These are phyloP conservation scores for Rhynchotus rufescens DNA, from an alignment of 2,797 vertebrate species.

Conservation along the genomic window DNA sequence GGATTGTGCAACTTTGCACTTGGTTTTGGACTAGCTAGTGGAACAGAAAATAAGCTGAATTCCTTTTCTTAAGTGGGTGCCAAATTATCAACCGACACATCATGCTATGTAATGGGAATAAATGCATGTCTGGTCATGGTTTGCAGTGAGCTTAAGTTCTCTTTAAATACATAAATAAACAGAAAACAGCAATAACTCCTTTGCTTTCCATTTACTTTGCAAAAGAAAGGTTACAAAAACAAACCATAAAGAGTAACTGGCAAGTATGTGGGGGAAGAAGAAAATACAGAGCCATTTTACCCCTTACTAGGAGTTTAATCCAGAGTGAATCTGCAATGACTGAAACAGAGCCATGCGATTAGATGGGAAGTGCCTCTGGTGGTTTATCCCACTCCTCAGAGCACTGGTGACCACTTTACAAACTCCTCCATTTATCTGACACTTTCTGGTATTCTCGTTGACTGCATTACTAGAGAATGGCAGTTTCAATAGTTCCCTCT, in stretches of 20 bases:
- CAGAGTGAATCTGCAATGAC: neutral
- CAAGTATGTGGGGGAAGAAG: neutral
- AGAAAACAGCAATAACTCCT: neutral
- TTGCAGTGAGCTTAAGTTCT: neutral
- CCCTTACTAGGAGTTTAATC: slow-evolving; percentile 9
- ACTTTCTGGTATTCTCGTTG: neutral
- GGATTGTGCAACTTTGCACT: slow-evolving; percentile 63
- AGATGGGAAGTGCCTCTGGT: neutral
- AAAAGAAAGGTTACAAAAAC: neutral
- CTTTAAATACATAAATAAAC: neutral
- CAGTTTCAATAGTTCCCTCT: neutral
- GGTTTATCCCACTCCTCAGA: neutral
- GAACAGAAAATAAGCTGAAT: slow-evolving; percentile 71
- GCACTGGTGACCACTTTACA: neutral
- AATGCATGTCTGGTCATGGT: neutral
- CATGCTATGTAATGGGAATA: slow-evolving; percentile 4
- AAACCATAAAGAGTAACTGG: neutral
- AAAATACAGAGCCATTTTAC: neutral
- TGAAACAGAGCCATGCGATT: neutral
- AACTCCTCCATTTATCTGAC: neutral
- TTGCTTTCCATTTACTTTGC: neutral
- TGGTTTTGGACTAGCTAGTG: slow-evolving; percentile 44
- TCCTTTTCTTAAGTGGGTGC: slow-evolving; percentile 49
- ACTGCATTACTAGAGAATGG: neutral
- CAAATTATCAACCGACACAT: slow-evolving; percentile 59